phyloP scores from a whole-genome alignment of 2,797 vertebrate genomes.

The Calcarius lapponicus region DNA sequence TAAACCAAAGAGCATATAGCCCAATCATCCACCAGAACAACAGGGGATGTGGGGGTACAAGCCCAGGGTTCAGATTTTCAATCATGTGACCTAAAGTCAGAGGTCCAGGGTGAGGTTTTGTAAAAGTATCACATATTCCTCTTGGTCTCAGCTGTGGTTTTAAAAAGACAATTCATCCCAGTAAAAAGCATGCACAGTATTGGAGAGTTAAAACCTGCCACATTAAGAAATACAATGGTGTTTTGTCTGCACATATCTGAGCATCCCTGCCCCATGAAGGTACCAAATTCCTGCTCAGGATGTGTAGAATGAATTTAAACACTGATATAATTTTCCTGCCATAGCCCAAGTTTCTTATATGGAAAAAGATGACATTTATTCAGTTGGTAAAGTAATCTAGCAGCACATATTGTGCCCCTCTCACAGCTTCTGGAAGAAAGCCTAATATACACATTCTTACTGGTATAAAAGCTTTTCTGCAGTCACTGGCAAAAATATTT shows the following conservation, averaged over 20 bases:
- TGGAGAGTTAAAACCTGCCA: neutral
- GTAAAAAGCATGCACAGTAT: neutral
- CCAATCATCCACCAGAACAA: neutral
- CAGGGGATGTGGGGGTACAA: neutral
- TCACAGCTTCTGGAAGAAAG: slow-evolving; percentile 28
- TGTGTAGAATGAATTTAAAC: neutral
- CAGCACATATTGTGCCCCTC: slow-evolving; percentile 3
- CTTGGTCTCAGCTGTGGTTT: neutral
- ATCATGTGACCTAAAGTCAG: neutral
- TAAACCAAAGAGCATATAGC: neutral
- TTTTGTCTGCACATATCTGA: neutral
- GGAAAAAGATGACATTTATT: slow-evolving; percentile 45
- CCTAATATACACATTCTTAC: neutral
- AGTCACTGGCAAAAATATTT: slow-evolving; percentile 1
- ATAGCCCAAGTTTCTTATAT: slow-evolving; percentile 7
- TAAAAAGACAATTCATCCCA: neutral
- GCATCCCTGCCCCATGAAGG: neutral
- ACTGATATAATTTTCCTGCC: neutral
- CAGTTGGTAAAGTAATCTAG: slow-evolving; percentile 21
- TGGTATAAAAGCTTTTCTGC: slow-evolving; percentile 15
- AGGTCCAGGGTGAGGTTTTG: neutral
- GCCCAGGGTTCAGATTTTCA: neutral
- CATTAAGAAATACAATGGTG: neutral
- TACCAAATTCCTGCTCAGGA: neutral
- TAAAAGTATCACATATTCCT: neutral